A percentile compares a stretch with the other conserved stretches of the same genome.
Conservation (phyloP, 2,888 invertebrate species). For the Trichopoda pennipes region DNA sequence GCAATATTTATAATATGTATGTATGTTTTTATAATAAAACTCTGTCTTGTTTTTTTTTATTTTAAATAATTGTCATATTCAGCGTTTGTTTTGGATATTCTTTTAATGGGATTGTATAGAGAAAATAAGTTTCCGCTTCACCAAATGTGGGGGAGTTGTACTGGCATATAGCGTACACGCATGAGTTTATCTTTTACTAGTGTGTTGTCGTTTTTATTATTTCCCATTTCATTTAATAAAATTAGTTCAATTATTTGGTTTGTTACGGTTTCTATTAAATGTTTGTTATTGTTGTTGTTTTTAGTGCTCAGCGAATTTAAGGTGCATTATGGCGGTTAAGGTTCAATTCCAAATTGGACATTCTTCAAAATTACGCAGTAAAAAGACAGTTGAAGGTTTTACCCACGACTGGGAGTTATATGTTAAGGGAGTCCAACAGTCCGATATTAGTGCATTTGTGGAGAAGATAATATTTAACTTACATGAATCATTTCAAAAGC, state of each 20-base stretch:
- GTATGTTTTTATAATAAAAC: background rate
- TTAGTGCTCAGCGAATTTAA: constrained; percentile 23
- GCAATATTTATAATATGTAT: too few relatives aligned
- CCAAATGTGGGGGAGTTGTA: constrained; percentile 51
- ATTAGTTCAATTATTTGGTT: constrained; percentile 16
- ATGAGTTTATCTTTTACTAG: constrained; percentile 10
- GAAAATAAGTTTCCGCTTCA: constrained; percentile 55
- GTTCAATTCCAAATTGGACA: constrained; percentile 97
- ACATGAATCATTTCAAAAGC: constrained; percentile 95
- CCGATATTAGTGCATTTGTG: constrained; percentile 93
- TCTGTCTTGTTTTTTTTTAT: constrained; percentile 2
- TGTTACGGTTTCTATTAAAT: background rate
- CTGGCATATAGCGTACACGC: constrained; percentile 27
- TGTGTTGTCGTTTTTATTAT: background rate
- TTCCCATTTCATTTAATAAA: background rate
- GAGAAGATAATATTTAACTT: constrained; percentile 95
- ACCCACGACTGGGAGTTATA: constrained; percentile 99
- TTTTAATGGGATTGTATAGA: constrained; percentile 25
- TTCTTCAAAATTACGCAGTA: constrained; percentile 89
- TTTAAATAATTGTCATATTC: background rate
- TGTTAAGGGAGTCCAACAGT: constrained; percentile 92
- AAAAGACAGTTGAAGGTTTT: constrained; percentile 93
- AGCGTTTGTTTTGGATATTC: constrained; percentile 34
- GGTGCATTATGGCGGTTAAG: constrained; percentile 84
- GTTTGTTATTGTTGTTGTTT: constrained; percentile 13